Evolutionary conservation across 2,888 invertebrate genomes (phyloP).

Genomic region (Lottia scabra): DNA sequence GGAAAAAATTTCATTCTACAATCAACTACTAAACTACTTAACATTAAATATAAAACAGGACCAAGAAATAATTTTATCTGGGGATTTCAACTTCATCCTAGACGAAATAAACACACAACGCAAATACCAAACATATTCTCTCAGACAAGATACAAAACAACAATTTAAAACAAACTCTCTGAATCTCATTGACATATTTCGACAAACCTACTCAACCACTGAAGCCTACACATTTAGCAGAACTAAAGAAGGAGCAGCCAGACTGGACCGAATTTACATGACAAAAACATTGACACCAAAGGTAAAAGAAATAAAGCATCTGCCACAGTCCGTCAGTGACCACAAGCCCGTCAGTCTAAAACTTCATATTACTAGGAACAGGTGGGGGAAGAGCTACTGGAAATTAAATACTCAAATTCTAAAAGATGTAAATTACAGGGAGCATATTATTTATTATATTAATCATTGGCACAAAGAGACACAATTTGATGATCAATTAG

Average conservation of each 20-base stretch:
- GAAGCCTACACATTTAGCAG: not conserved
- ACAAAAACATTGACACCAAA: not conserved
- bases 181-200: not conserved
- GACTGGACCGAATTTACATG: not conserved
- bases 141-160: not conserved
- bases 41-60: not conserved
- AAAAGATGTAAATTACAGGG: not conserved
- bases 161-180: not conserved
- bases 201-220: not conserved
- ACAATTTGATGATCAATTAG: too few species aligned
- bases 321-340: not conserved
- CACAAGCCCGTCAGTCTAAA: not conserved
- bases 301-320: not conserved
- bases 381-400: not conserved
- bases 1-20: not conserved
- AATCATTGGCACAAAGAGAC: not conserved
- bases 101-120: not conserved
- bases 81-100: not conserved
- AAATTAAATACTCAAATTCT: not conserved
- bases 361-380: not conserved
- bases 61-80: not conserved
- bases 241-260: not conserved
- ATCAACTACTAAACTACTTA: not conserved
- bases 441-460: not conserved
- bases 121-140: not conserved